Conservation (phyloP, 2,888 invertebrate species). For the Miltochrista miniata region DNA sequence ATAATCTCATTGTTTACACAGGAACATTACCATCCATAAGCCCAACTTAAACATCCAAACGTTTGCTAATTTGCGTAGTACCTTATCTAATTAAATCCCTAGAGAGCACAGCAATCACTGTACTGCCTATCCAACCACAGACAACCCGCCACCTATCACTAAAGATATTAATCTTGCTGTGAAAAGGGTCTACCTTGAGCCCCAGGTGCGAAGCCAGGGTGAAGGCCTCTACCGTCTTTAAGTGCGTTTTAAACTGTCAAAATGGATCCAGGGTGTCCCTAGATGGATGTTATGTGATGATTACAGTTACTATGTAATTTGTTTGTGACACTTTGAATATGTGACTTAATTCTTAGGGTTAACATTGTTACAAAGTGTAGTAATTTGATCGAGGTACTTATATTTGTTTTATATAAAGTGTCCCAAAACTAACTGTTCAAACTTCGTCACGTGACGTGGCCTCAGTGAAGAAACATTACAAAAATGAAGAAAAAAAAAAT, state of each 20-base stretch:
- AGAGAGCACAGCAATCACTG: constrained; percentile 16
- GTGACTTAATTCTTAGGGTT: not conserved
- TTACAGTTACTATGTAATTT: constrained; percentile 1
- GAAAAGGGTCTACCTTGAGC: constrained; percentile 34
- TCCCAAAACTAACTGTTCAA: too few species aligned
- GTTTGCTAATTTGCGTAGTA: not conserved
- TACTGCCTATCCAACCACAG: constrained; percentile 16
- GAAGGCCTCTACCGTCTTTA: constrained; percentile 22
- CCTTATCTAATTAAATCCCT: constrained; percentile 11
- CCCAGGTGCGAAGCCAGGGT: constrained; percentile 27
- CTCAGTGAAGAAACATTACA: too few species aligned
- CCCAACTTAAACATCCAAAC: too few species aligned
- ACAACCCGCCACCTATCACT: constrained; percentile 24
- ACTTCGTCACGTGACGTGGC: too few species aligned
- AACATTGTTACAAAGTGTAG: not conserved
- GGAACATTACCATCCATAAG: too few species aligned
- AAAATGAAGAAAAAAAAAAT: too few species aligned
- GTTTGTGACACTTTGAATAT: not conserved
- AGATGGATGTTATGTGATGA: not conserved
- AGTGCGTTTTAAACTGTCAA: constrained; percentile 35
- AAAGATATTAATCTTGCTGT: constrained; percentile 35
- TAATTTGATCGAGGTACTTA: not conserved
- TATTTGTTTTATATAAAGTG: not conserved
- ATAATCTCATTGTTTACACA: too few species aligned
- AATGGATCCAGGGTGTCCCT: constrained; percentile 13